Evolutionary conservation across 1,140 invertebrate genomes (phyloP).

Genomic region (Eulimnadia texana): DNA sequence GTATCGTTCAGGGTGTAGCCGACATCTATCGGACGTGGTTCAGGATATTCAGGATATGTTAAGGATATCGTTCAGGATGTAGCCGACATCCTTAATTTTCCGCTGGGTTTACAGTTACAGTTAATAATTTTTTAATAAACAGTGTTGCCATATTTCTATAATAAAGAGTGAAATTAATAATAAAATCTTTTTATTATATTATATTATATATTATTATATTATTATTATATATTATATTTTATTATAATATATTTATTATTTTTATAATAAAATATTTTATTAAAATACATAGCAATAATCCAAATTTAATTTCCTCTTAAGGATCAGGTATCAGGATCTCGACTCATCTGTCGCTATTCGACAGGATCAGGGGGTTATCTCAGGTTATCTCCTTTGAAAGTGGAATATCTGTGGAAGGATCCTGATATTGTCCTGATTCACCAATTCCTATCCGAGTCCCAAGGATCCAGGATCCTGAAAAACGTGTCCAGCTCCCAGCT

Average conservation of each 20-base stretch:
- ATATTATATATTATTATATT: background rate
- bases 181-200: too few species aligned
- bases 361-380: background rate
- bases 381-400: constrained; percentile 32
- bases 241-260: background rate
- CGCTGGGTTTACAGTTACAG: too few species aligned
- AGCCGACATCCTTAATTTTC: too few species aligned
- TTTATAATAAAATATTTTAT: background rate
- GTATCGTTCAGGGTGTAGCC: too few species aligned
- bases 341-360: background rate
- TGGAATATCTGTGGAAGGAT: constrained; percentile 33
- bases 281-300: too few species aligned
- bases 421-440: constrained; percentile 36
- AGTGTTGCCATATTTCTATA: too few species aligned
- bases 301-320: too few species aligned
- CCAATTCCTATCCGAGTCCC: constrained; percentile 33
- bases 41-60: too few species aligned
- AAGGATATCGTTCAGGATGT: too few species aligned
- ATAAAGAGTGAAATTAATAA: too few species aligned
- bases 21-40: too few species aligned
- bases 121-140: too few species aligned
- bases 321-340: background rate
- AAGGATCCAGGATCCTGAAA: constrained; percentile 26
- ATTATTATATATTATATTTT: background rate
- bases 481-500: background rate